Evolutionary conservation across 2,888 invertebrate species (phyloP), one percentile per base, ranked within the genome.

Genomic region (Cosmopolites sordidus): DNA sequence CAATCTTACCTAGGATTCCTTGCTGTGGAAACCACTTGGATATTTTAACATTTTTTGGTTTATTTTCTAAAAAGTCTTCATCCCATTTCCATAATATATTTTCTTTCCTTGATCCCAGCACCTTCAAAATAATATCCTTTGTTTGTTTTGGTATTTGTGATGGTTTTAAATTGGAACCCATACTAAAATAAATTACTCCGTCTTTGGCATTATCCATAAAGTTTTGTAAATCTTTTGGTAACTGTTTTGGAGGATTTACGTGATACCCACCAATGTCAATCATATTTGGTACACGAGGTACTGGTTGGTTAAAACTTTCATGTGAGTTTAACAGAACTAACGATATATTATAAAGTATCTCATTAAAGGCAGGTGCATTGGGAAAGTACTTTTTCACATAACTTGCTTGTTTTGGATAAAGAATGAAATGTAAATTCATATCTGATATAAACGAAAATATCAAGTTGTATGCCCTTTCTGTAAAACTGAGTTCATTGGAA

Each of bases 11-110:
- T 15, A 69, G 56, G 33, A 67, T 57, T 50, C 66, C 67, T 17
- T 61, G 54, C 54, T 69, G 69, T 17, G 69, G 68, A 14, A 67
- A 48, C 69, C 69, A 69, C 17, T 60, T 63, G 4, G 50, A 56
- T 11, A 74, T 63, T 59, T 69, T 69, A 0, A 81, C 68, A 60
- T 78, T 77, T 11, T 62, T 56, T 1, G 74, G 72, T 33, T 63
- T 58, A 27, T 60, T 58, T 5, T 63, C 61, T n/a, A 66, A 50
- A 16, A 56, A 51, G 15, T 79, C 75, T 0, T 78, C 78, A 60
- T 84, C 84, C 81, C 83, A 86, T 72, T 86, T 86, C 84, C 83
- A 84, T 16, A 86, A 63, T 0, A 86, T 78, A 5, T 77, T 79
- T 57, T 83, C 81, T 55, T 83, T 82, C 0, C 85, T 62, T 55